These are phyloP conservation scores for Planococcus citri DNA, from an alignment of 1,140 invertebrate genomes.

Conservation along the genomic window DNA sequence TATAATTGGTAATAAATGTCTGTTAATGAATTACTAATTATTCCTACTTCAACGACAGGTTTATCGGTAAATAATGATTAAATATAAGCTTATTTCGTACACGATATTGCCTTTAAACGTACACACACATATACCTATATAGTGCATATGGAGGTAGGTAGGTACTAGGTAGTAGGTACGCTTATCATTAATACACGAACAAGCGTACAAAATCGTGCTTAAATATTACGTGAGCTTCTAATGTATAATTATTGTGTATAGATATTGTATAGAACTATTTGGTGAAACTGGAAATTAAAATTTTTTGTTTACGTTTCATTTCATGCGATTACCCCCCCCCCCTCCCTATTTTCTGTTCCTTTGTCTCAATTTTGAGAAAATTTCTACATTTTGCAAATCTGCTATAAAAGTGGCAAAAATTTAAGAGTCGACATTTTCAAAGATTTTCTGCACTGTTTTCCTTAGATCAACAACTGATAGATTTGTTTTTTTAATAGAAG, in stretches of 20 bases:
- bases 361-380: no score
- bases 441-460: no score
- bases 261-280: not conserved
- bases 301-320: not conserved
- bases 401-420: no score
- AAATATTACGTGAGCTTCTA: not conserved
- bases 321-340: no score
- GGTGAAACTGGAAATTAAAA: not conserved
- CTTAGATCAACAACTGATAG: no score
- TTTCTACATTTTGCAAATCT: no score
- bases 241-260: not conserved
- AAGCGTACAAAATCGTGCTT: not conserved
- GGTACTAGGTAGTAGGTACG: no score
- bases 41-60: not conserved
- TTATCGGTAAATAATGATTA: slow-evolving; percentile 8
- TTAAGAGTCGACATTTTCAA: no score
- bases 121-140: not conserved
- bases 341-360: no score
- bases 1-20: slow-evolving; percentile 8
- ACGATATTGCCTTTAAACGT: not conserved
- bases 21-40: slow-evolving; percentile 4
- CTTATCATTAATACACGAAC: slow-evolving; percentile 3
- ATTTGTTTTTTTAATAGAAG: no score
- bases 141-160: no score
- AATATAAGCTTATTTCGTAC: not conserved